A percentile compares a stretch with the other conserved stretches of the same genome.
These are phyloP conservation scores for Callosobruchus maculatus DNA, from an alignment of 2,888 invertebrate genomes.

Conservation along the genomic window DNA sequence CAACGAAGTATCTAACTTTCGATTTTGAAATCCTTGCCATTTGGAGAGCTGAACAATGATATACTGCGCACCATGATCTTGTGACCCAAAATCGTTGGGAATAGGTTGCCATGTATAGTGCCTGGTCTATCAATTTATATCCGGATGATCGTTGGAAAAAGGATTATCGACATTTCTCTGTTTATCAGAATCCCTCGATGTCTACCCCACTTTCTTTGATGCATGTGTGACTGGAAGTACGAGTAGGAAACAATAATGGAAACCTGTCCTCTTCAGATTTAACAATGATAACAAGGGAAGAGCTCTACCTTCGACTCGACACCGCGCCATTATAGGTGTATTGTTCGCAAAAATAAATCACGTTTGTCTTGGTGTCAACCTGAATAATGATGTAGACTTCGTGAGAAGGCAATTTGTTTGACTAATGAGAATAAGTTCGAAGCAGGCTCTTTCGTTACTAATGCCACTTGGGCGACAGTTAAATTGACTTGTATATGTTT, in stretches of 20 bases:
- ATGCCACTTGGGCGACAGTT: not conserved
- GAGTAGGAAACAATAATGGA: not conserved
- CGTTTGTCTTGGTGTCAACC: not conserved
- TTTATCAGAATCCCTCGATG: too few species aligned
- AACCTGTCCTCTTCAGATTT: not conserved
- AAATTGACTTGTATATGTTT: not conserved
- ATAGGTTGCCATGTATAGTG: too few species aligned
- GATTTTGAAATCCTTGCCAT: too few species aligned
- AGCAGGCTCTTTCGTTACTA: not conserved
- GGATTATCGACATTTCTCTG: too few species aligned
- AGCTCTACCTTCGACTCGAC: not conserved
- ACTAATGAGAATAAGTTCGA: not conserved
- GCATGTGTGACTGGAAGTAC: too few species aligned
- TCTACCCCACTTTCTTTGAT: too few species aligned
- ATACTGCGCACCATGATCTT: too few species aligned
- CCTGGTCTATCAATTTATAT: too few species aligned
- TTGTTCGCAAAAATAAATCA: not conserved
- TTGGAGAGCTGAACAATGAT: too few species aligned
- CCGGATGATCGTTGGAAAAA: too few species aligned
- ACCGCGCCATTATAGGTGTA: not conserved
- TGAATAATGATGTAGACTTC: not conserved
- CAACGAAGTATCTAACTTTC: too few species aligned
- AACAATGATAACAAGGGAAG: not conserved
- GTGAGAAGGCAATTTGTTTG: not conserved
- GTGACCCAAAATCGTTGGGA: too few species aligned